Base-by-base conservation (phyloP, 2,888 invertebrate species). In the Hesperia comma region DNA sequence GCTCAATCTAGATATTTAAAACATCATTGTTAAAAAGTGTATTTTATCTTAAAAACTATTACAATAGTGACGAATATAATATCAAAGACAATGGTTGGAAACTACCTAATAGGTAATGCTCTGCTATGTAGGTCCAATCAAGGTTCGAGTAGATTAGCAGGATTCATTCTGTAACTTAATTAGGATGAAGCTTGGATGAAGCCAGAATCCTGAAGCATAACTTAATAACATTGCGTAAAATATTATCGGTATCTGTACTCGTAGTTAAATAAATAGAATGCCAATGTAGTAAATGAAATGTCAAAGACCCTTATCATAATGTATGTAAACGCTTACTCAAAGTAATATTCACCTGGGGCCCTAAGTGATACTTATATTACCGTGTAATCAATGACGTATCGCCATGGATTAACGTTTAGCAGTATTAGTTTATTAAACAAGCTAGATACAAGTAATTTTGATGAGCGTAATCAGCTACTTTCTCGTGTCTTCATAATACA, bases 241-340 rank as follows among this genome's bases (percentile, higher is more conserved):
- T 12, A 37, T 37, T 12, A 37, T 37, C 17, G 7, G 7, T 8
- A 8, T 46, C 43, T 46, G 2, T 57, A 26, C 26, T 26, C 26
- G 26, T 63, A 49, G 37, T 56, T 46, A 49, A 33, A 54, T 61
- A 37, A 56, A 14, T 41, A 43, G 37, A 32, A 55, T 63, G 55
- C 57, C 57, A 51, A 57, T 33, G 14, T 63, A 49, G 49, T 63
- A 63, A 63, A 63, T 63, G 63, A 49, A 57, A 63, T 57, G 57
- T 63, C 56, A 15, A 51, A 49, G 21, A 63, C 46, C 21, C 49
- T 63, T 63, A 63, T 63, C 63, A 56, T 63, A 63, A 63, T 56
- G 56, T 63, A 63, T 63, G 63, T 63, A 49, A 63, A 63, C 51
- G 40, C 63, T 63, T 63, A 63, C 57, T 63, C 63, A 57, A 57